Base-by-base conservation (phyloP, 2,888 invertebrate species). In the Dicyrtomina minuta region DNA sequence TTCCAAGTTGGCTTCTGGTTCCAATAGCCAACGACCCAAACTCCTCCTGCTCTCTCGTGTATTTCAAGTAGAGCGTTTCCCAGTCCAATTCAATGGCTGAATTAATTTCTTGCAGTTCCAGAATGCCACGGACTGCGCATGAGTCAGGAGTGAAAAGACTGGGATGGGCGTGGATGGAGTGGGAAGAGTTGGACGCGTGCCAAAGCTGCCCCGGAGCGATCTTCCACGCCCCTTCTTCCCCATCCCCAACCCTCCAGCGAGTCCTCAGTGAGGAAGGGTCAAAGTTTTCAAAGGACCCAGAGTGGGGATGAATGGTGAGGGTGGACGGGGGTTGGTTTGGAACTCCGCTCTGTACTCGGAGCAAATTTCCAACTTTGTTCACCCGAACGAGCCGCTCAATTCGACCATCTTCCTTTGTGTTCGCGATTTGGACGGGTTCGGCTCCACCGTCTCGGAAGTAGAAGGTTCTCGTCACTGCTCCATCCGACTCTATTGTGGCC, bases 261-360 rank as follows among this genome's bases (percentile, higher is more conserved):
- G n/a, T 5, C 20, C 3, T 17, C 39, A 67, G 43, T 4, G 15
- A 51, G 39, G 2, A 43, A 3, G 20, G 51, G 55, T 43, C 41
- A 67, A 20, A 69, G 4, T 24, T 44, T 49, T 22, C 70, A 41
- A 20, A 46, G 41, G 26, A 53, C n/a, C n/a, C n/a, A n/a, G n/a
- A n/a, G 6, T n/a, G 17, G n/a, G 17, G 6, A 5, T 6, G 10
- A 55, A 3, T 22, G 22, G 55, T 8, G 55, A 12, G 55, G 24
- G 24, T 8, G 49, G 12, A 41, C 53, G 20, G 24, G 53, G 13
- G 15, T n/a, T n/a, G n/a, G n/a, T n/a, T n/a, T n/a, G n/a, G n/a
- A n/a, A n/a, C n/a, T n/a, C n/a, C n/a, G n/a, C n/a, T n/a, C n/a
- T n/a, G n/a, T n/a, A n/a, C n/a, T n/a, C n/a, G n/a, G n/a, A n/a